Evolutionary conservation across 2,113 vertebrate species (phyloP), one percentile per base, ranked within the genome.

Genomic region (Macquaria australasica): DNA sequence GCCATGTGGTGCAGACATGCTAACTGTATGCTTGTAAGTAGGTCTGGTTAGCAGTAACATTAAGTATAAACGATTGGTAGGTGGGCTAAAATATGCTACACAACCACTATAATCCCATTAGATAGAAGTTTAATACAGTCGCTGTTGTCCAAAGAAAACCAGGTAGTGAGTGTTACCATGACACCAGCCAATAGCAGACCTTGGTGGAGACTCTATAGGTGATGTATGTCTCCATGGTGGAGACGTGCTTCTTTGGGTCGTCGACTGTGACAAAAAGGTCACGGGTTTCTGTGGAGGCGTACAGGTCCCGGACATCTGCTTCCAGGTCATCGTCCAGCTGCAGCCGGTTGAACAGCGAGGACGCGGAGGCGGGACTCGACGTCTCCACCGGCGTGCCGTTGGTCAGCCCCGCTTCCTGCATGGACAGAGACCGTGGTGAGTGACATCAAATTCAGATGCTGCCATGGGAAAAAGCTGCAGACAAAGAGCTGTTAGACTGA

Each of bases 191-290:
- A 70, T 51, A 55, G 14, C 92, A 77, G 93, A 99, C 98, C 96
- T 98, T 99, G 79, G 98, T 98, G 77, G 97, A 97, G 91, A 99
- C 97, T 90, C 97, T 96, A 90, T 99, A 99, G 0, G 98, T 99
- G 93, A 99, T 98, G 83, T 98, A 99, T 0, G 98, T 99, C 93
- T 99, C 98, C 98, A 99, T 99, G 1, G 98, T 98, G 83, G 97
- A 99, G 34, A 99, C 97, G 0, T 99, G 98, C 85, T 99, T 99
- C 95, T 99, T 99, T 18, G 98, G 98, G 83, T 99, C 98, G 55
- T 99, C 97, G 1, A 99, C 98, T 0, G 97, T 97, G 89, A 99
- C 98, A 81, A 99, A 99, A n/a, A 99, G 96, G 92, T 99, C 98
- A 56, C 96, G 96, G 9, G 97, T 97, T 90, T 99, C 94, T 1